Evolutionary conservation across 2,888 invertebrate genomes (phyloP), one percentile per base, ranked within the genome.

Genomic region (Caenorhabditis sp.): DNA sequence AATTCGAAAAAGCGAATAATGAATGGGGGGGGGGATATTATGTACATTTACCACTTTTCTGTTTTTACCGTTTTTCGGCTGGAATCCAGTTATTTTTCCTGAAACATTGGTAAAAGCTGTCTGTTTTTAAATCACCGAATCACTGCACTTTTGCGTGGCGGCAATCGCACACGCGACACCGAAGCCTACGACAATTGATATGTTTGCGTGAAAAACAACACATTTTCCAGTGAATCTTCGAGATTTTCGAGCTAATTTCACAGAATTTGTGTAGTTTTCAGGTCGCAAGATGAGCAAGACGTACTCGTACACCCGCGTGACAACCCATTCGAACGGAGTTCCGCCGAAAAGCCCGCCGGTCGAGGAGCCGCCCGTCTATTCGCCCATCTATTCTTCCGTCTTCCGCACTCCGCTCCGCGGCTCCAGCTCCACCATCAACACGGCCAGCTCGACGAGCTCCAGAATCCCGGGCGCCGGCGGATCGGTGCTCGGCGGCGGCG

Each of bases 321-420:
- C 66, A 26, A 74, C 74, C 9, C 66, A 61, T 35, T 66, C 74
- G 52, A 66, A 58, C 20, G 66, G 61, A 22, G 3, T 48, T 17
- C 53, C 52, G 13, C 48, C 74, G 39, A 74, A 66, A 35, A 66
- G 61, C 22, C 74, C 74, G 11, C 15, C n/a, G n/a, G n/a, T 45
- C 3, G 61, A 66, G 41, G 66, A 74, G 32, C 46, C 56, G 55
- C 62, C 74, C 27, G 59, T 53, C 32, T 73, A 73, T 56, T 74
- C 74, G 45, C 74, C 74, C 6, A 55, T 53, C 26, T 74, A 74
- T 39, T 74, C 74, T 46, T 73, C 73, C 7, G 53, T 61, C 22
- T 74, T 53, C 61, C 74, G 66, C 22, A 55, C 66, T 1, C 66
- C 74, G 6, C 27, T 74, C 0, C 53, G 66, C 24, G 46, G 55